Percentiles rank a stretch among this genome's conserved stretches.
phyloP scores from a whole-genome alignment of 2,113 vertebrate genomes.

The Chrysemys picta region DNA sequence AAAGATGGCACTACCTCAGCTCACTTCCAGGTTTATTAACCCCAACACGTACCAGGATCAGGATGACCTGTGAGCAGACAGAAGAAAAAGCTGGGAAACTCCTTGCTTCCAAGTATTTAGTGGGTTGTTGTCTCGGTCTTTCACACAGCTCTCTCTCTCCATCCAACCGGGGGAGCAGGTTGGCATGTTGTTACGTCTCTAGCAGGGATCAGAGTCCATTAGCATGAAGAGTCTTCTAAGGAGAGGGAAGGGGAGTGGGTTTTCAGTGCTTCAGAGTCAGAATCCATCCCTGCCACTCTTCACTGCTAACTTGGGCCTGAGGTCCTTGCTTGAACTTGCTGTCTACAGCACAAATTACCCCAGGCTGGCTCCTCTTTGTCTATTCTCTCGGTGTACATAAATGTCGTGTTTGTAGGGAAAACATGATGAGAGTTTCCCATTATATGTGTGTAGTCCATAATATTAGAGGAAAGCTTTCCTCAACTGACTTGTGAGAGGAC shows the following conservation, averaged over 20 bases:
- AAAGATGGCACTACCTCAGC: constrained; percentile 97
- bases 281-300: background rate
- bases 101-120: fast-evolving
- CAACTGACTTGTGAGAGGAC: background rate
- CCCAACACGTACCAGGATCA: fast-evolving
- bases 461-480: background rate
- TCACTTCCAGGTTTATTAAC: constrained; percentile 95
- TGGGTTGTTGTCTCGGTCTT: background rate
- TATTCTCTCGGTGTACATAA: background rate
- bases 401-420: fast-evolving
- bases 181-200: background rate
- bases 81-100: background rate
- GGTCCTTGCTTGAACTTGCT: background rate
- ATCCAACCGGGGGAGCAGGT: background rate
- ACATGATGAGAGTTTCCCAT: background rate
- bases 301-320: background rate
- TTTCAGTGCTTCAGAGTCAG: background rate
- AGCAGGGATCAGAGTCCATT: background rate
- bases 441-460: background rate
- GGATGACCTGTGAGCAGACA: fast-evolving
- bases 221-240: background rate
- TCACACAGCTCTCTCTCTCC: background rate
- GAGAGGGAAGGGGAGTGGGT: background rate
- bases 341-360: background rate
- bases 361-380: background rate